These are phyloP conservation scores for Melieria omissa DNA, from an alignment of 2,888 invertebrate genomes.

Conservation along the genomic window DNA sequence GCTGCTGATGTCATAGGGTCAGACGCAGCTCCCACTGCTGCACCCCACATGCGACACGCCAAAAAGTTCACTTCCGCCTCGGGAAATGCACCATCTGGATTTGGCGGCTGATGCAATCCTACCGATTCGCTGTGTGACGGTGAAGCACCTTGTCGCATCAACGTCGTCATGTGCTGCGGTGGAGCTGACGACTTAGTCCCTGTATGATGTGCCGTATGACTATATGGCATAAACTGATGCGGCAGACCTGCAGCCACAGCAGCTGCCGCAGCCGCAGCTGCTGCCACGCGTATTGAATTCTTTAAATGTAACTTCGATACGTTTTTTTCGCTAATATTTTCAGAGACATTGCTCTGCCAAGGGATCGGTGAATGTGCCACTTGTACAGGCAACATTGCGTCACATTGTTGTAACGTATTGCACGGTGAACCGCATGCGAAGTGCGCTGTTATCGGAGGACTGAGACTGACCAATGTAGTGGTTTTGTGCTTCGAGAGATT, in stretches of 20 bases:
- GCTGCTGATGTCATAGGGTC: slow-evolving; percentile 28
- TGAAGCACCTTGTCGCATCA: slow-evolving; percentile 10
- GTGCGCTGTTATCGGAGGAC: slow-evolving; percentile 59
- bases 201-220: neutral
- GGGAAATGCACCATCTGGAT: slow-evolving; percentile 53
- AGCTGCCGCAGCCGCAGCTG: slow-evolving; percentile 35
- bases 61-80: slow-evolving; percentile 63
- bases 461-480: slow-evolving; percentile 63
- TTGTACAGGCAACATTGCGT: slow-evolving; percentile 36
- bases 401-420: slow-evolving; percentile 45
- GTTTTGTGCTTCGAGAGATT: slow-evolving; percentile 89
- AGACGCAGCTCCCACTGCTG: slow-evolving; percentile 42
- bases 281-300: slow-evolving; percentile 46
- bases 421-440: slow-evolving; percentile 48
- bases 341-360: slow-evolving; percentile 43
- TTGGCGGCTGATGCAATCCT: slow-evolving; percentile 42
- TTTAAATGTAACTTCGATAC: slow-evolving; percentile 41
- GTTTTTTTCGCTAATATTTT: neutral
- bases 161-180: neutral
- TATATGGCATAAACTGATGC: slow-evolving; percentile 33
- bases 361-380: slow-evolving; percentile 48
- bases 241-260: slow-evolving; percentile 38
- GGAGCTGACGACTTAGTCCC: slow-evolving; percentile 16
- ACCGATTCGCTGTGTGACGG: slow-evolving; percentile 60
- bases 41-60: slow-evolving; percentile 68